These are phyloP conservation scores for Eulimnadia texana DNA, from an alignment of 1,140 invertebrate species.

Conservation along the genomic window DNA sequence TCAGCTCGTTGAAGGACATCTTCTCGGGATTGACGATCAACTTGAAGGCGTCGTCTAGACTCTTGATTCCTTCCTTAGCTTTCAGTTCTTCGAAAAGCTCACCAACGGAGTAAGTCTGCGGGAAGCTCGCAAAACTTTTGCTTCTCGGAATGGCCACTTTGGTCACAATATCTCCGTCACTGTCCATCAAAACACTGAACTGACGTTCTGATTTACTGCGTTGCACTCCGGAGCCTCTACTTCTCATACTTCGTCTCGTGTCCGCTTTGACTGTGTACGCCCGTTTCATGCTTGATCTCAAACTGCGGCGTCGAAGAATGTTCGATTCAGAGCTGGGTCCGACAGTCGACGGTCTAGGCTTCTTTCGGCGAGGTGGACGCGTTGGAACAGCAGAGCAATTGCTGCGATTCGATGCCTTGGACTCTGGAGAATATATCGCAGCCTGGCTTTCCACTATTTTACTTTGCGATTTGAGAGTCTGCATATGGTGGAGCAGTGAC, in stretches of 20 bases:
- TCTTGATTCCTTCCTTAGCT: constrained; percentile 58
- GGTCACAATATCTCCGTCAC: constrained; percentile 54
- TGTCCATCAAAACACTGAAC: not conserved
- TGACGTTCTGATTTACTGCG: constrained; percentile 14
- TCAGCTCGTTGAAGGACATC: constrained; percentile 81
- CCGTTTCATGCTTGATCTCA: constrained; percentile 1
- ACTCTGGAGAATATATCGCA: constrained; percentile 7
- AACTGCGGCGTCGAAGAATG: constrained; percentile 6
- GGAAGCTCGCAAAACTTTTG: constrained; percentile 43
- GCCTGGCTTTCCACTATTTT: too few relatives aligned
- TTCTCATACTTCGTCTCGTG: constrained; percentile 11
- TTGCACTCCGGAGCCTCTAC: not conserved
- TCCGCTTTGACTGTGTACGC: not conserved
- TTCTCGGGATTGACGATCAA: constrained; percentile 76
- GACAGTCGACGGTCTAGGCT: too few relatives aligned
- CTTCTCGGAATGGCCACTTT: constrained; percentile 67
- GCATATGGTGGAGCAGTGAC: constrained; percentile 61
- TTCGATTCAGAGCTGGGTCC: not conserved
- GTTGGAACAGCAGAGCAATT: constrained; percentile 6
- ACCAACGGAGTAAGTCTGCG: constrained; percentile 17
- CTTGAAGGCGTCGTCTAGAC: constrained; percentile 70
- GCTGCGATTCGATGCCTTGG: constrained; percentile 13
- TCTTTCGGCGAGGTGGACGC: constrained; percentile 17
- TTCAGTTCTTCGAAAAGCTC: constrained; percentile 24
- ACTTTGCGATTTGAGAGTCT: too few relatives aligned